A percentile compares a stretch with the other conserved stretches of the same genome.
These are phyloP conservation scores for Thymallus thymallus DNA, from an alignment of 2,113 vertebrate species.

Conservation along the genomic window DNA sequence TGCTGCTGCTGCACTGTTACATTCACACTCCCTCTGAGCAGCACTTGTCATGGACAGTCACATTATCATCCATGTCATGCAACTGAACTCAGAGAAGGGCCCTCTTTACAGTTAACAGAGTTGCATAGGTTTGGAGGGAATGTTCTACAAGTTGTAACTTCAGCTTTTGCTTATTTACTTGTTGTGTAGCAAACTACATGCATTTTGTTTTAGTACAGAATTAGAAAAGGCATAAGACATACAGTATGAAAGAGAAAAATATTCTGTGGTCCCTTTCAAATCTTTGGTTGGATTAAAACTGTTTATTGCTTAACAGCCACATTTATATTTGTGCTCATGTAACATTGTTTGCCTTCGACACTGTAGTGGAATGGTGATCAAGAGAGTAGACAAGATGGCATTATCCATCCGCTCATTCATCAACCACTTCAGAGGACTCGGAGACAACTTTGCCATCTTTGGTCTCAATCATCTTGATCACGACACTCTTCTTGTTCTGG, in stretches of 20 bases:
- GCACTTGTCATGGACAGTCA: slow-evolving; percentile 9
- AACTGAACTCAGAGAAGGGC: slow-evolving; percentile 15
- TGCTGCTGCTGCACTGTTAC: slow-evolving; percentile 50
- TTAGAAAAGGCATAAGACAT: slow-evolving; percentile 47
- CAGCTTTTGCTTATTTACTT: slow-evolving; percentile 36
- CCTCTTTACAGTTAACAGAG: slow-evolving; percentile 15
- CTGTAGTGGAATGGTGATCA: slow-evolving; percentile 46
- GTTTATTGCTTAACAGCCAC: slow-evolving; percentile 52
- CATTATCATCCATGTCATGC: slow-evolving; percentile 37
- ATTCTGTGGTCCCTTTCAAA: slow-evolving; percentile 74
- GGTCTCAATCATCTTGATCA: slow-evolving; percentile 93
- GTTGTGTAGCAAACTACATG: slow-evolving; percentile 26
- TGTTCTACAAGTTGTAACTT: slow-evolving; percentile 45
- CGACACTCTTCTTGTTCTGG: slow-evolving; percentile 80
- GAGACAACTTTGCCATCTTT: slow-evolving; percentile 85
- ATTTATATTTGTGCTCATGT: slow-evolving; percentile 16
- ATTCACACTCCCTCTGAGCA: slow-evolving; percentile 59
- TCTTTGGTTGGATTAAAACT: slow-evolving; percentile 67
- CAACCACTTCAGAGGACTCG: slow-evolving; percentile 83
- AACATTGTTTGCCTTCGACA: slow-evolving; percentile 54
- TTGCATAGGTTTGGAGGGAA: slow-evolving; percentile 35
- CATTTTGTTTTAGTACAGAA: slow-evolving; percentile 46
- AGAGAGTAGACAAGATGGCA: slow-evolving; percentile 42
- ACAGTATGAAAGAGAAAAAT: slow-evolving; percentile 40
- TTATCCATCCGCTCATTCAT: slow-evolving; percentile 66